Percentiles rank a stretch among this genome's conserved stretches.
Evolutionary conservation across 2,797 vertebrate genomes (phyloP).

Genomic region (Pyrrhura leucotis): DNA sequence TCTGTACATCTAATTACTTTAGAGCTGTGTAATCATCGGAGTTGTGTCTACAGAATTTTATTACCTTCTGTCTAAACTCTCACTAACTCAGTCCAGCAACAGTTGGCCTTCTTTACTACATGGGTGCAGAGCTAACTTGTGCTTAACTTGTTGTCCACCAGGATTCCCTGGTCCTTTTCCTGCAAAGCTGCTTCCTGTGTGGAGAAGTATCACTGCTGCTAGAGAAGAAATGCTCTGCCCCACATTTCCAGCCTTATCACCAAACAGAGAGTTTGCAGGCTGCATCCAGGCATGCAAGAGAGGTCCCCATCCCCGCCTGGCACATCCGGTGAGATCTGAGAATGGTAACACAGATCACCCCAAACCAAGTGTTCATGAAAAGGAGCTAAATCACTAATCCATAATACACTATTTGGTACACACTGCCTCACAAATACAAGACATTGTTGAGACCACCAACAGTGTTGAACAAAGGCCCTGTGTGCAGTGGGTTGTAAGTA

Average conservation of each 20-base stretch:
- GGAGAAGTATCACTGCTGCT: not conserved
- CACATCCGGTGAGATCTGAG: not conserved
- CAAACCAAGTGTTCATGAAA: not conserved
- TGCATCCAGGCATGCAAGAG: not conserved
- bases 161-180: not conserved
- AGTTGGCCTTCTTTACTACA: not conserved
- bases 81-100: not conserved
- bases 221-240: not conserved
- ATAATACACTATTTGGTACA: fast-evolving
- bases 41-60: not conserved
- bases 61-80: not conserved
- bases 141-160: not conserved
- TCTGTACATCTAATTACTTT: not conserved
- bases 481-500: not conserved
- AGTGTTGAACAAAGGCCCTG: not conserved
- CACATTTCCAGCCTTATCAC: not conserved
- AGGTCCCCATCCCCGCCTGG: not conserved
- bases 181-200: not conserved
- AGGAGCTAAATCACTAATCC: not conserved
- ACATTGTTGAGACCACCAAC: not conserved
- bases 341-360: not conserved
- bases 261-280: not conserved
- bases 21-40: not conserved
- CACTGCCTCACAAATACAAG: not conserved
- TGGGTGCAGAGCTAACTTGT: not conserved